Conservation (phyloP, 2,888 invertebrate genomes). For the Nymphalis polychloros region DNA sequence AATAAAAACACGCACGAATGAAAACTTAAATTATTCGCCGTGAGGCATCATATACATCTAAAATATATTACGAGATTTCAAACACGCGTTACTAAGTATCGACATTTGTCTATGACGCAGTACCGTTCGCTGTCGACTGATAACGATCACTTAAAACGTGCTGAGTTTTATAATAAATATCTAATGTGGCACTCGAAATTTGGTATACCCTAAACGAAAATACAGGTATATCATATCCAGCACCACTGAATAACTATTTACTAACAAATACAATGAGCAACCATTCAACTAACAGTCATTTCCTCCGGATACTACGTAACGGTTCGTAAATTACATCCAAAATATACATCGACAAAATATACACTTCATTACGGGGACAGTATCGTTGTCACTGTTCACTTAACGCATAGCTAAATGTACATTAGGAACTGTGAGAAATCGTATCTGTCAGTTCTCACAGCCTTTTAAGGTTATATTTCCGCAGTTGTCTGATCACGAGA, state of each 20-base stretch:
- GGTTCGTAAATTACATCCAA: constrained; percentile 77
- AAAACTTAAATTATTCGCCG: constrained; percentile 69
- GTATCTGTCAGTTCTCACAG: constrained; percentile 48
- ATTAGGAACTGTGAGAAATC: constrained; percentile 55
- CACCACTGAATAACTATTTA: constrained; percentile 71
- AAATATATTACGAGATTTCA: constrained; percentile 81
- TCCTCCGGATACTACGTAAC: constrained; percentile 49
- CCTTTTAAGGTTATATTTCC: constrained; percentile 37
- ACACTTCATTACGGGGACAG: constrained; percentile 60
- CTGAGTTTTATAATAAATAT: constrained; percentile 67
- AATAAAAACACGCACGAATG: constrained; percentile 73
- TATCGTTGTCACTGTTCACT: constrained; percentile 47
- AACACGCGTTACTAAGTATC: constrained; percentile 66
- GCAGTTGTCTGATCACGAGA: constrained; percentile 31
- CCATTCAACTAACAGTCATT: constrained; percentile 66
- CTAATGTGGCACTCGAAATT: constrained; percentile 72
- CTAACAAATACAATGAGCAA: constrained; percentile 77
- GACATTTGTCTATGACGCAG: constrained; percentile 68
- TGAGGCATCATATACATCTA: constrained; percentile 47
- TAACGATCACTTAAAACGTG: constrained; percentile 50
- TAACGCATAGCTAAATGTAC: constrained; percentile 46
- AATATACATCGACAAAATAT: constrained; percentile 68
- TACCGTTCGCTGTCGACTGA: constrained; percentile 68
- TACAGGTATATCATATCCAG: constrained; percentile 52
- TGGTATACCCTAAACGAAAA: constrained; percentile 43